These are phyloP conservation scores for Dyspetes luteomarginatus DNA, from an alignment of 2,888 invertebrate genomes.

Conservation along the genomic window DNA sequence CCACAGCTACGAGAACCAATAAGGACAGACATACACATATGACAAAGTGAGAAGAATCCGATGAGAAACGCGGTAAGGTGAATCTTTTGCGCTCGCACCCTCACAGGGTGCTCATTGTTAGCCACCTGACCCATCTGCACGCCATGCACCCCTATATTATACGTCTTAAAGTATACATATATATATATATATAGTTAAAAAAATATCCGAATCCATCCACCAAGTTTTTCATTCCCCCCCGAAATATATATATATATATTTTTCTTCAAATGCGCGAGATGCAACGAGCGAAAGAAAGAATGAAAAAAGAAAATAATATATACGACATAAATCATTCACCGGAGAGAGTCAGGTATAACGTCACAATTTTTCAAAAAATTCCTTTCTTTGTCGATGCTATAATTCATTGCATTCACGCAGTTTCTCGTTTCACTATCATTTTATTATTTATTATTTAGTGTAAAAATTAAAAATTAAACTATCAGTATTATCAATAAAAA, in stretches of 20 bases:
- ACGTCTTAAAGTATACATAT: background rate
- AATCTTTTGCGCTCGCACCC: conserved; percentile 72
- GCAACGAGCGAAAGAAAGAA: conserved; percentile 14
- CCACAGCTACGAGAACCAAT: background rate
- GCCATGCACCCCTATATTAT: conserved; percentile 37
- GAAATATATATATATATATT: too few relatives aligned
- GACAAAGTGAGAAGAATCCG: conserved; percentile 64
- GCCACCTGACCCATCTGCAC: conserved; percentile 60
- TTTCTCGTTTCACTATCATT: background rate
- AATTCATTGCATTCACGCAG: background rate
- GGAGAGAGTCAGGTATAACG: conserved; percentile 11
- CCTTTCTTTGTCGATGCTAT: background rate
- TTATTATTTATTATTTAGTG: background rate
- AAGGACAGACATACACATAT: conserved; percentile 32
- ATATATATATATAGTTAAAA: background rate
- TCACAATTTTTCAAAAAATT: background rate
- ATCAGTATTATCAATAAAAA: too few relatives aligned
- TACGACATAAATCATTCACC: conserved; percentile 46
- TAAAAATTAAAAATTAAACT: background rate
- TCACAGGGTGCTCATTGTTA: too few relatives aligned
- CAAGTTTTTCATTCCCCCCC: conserved; percentile 20
- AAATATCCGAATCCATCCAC: conserved; percentile 11
- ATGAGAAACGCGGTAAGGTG: conserved; percentile 72
- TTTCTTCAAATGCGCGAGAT: conserved; percentile 40
- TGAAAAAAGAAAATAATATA: conserved; percentile 25